phyloP scores from a whole-genome alignment of 2,797 vertebrate species.

The Enteromius paludinosus region DNA sequence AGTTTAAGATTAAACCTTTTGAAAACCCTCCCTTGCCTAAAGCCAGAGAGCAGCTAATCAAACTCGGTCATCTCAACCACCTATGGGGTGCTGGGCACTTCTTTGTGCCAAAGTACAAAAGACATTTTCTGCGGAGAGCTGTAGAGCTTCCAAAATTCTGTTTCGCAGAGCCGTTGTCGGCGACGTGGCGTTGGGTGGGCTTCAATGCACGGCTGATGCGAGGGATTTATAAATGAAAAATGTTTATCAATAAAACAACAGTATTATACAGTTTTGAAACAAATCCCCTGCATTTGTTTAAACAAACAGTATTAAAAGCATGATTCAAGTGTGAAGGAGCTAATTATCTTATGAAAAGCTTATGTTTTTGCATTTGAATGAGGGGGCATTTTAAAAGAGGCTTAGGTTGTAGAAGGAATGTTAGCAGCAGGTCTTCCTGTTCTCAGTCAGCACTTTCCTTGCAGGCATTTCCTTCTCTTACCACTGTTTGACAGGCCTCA shows the following conservation, averaged over 20 bases:
- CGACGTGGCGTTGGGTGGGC: constrained; percentile 73
- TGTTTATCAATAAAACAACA: constrained; percentile 5
- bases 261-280: constrained; percentile 23
- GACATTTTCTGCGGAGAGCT: constrained; percentile 64
- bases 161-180: constrained; percentile 64
- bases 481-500: constrained; percentile 53
- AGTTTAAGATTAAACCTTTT: constrained; percentile 75
- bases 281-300: constrained; percentile 67
- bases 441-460: constrained; percentile 56
- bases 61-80: constrained; percentile 69
- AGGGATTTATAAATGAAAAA: not conserved
- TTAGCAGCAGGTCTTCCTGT: constrained; percentile 52
- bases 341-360: constrained; percentile 65
- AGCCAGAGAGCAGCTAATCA: constrained; percentile 73
- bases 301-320: constrained; percentile 72
- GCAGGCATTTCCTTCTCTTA: constrained; percentile 32
- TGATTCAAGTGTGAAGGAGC: constrained; percentile 70
- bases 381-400: constrained; percentile 57
- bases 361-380: constrained; percentile 62
- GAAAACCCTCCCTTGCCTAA: constrained; percentile 67
- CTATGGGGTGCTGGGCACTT: constrained; percentile 68
- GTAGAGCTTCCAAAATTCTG: constrained; percentile 69
- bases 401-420: constrained; percentile 56
- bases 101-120: constrained; percentile 71
- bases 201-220: constrained; percentile 49